Base-by-base conservation (phyloP, 2,888 invertebrate species). In the Diarsia rubi region DNA sequence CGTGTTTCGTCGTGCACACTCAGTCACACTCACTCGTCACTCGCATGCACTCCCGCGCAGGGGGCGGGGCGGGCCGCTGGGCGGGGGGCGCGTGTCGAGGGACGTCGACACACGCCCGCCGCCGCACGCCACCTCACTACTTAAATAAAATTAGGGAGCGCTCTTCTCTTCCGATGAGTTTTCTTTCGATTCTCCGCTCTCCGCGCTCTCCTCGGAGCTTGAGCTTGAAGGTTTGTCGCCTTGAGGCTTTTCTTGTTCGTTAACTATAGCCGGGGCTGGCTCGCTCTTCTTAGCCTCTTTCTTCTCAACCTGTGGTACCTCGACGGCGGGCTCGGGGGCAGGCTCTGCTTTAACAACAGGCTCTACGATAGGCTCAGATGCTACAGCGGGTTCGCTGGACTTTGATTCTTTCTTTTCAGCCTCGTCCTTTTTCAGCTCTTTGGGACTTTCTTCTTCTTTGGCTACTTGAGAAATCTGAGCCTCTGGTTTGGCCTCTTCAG, bases 61-160 rank as follows among this genome's bases (percentile, higher is more conserved):
- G 76, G 75, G 84, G 83, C 76, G 81, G 73, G 76, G 81, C 72
- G 84, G 84, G 81, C 76, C 88, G 88, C 86, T 78, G 82, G 84
- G 96, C 95, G 94, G 95, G 83, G 93, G 94, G 92, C 93, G 96
- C 95, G 95, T 94, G 96, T 96, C 96, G 96, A 96, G 96, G 92
- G 89, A 81, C 83, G 95, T 96, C 95, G 96, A 96, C 95, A 94
- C 96, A 95, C 95, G 95, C 92, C 93, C 94, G 91, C 95, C 94
- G 95, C 96, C 91, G 73, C 84, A 83, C 91, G 88, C 91, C 83
- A 82, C 73, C 87, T 88, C 85, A 84, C 84, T 89, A 91, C 88
- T 91, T 88, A 92, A 92, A 92, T 94, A 95, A 92, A 91, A 92
- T 90, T 91, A 92, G 85, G 90, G 82, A 86, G 89, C 52, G 88